Evolutionary conservation across 2,888 invertebrate genomes (phyloP).

Genomic region (Cerceris rybyensis): DNA sequence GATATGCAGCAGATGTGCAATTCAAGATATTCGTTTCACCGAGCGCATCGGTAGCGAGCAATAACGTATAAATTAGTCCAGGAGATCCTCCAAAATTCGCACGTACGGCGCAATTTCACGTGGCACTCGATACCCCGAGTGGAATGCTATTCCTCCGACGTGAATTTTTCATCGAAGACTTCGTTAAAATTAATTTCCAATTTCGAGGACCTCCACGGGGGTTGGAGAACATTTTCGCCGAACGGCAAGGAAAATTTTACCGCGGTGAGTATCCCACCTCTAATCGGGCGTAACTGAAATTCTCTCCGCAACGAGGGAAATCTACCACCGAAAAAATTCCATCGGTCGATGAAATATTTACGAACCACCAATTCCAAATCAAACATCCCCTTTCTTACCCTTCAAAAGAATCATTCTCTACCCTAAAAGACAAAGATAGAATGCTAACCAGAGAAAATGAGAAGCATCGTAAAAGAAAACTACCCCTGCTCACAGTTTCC

Average conservation of each 20-base stretch:
- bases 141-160: too few species aligned
- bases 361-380: neutral
- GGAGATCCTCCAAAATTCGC: constrained; percentile 31
- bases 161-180: too few species aligned
- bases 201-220: too few species aligned
- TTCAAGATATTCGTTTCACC: constrained; percentile 27
- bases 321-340: neutral
- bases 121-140: too few species aligned
- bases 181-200: too few species aligned
- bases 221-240: too few species aligned
- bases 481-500: neutral
- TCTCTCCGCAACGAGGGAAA: neutral
- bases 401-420: neutral
- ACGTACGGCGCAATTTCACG: constrained; percentile 1
- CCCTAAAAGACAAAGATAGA: neutral
- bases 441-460: neutral
- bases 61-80: constrained; percentile 29
- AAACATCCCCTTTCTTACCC: neutral
- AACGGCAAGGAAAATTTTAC: too few species aligned
- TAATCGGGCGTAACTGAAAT: neutral
- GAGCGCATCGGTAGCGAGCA: neutral
- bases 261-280: too few species aligned
- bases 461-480: neutral
- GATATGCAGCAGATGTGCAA: constrained; percentile 15
- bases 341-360: neutral